Conservation (phyloP, 2,888 invertebrate genomes). For the Archips xylosteana region DNA sequence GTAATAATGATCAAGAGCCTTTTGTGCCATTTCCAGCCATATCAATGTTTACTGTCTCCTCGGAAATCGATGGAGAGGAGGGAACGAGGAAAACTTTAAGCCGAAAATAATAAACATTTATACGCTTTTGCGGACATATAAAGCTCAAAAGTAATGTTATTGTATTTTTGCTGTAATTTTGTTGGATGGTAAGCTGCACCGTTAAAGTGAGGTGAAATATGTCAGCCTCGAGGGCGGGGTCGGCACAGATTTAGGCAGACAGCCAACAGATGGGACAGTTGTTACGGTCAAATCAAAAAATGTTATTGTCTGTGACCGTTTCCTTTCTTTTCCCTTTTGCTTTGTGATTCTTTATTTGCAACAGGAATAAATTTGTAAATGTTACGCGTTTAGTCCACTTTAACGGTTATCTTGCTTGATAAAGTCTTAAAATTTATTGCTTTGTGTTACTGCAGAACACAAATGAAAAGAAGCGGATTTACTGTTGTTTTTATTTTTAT, state of each 20-base stretch:
- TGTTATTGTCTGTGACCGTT: constrained; percentile 44
- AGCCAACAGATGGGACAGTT: constrained; percentile 77
- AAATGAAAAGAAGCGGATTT: constrained; percentile 19
- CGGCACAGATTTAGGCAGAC: constrained; percentile 67
- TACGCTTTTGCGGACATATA: neutral
- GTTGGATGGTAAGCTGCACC: constrained; percentile 25
- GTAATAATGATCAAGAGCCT: constrained; percentile 17
- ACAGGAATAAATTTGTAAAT: constrained; percentile 26
- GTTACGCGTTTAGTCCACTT: constrained; percentile 23
- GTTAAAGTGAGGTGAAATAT: constrained; percentile 37
- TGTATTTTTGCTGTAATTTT: constrained; percentile 24
- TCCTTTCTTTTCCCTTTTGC: constrained; percentile 30
- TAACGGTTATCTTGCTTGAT: constrained; percentile 31
- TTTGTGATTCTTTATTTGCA: constrained; percentile 34
- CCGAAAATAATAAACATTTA: constrained; percentile 7
- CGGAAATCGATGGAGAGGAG: constrained; percentile 8
- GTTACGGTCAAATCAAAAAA: constrained; percentile 52
- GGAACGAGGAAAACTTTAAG: constrained; percentile 8
- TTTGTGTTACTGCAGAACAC: constrained; percentile 8
- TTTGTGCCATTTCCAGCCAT: constrained; percentile 5
- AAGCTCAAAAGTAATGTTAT: constrained; percentile 7
- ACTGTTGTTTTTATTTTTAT: constrained; percentile 14
- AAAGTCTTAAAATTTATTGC: constrained; percentile 29
- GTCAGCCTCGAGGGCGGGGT: constrained; percentile 49
- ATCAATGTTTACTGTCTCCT: constrained; percentile 14